These are phyloP conservation scores for Xestobium rufovillosum DNA, from an alignment of 2,888 invertebrate genomes.

Conservation along the genomic window DNA sequence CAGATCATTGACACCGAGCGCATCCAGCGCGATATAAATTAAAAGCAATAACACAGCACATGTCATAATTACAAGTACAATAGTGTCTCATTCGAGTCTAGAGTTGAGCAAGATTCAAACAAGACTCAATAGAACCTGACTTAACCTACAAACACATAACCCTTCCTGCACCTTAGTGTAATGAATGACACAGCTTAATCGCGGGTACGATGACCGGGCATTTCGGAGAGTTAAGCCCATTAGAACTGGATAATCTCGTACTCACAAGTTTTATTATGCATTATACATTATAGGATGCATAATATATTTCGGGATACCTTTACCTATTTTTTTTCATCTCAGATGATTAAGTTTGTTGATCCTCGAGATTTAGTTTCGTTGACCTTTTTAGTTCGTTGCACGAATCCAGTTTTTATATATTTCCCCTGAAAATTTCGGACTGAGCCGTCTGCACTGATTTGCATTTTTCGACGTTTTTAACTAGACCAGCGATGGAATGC, in stretches of 20 bases:
- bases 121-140: constrained; percentile 22
- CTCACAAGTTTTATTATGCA: no score
- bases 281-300: no score
- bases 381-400: constrained; percentile 18
- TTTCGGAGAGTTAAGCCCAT: constrained; percentile 22
- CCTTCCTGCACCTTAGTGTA: constrained; percentile 22
- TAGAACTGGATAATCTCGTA: constrained; percentile 23
- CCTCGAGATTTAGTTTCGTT: constrained; percentile 21
- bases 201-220: constrained; percentile 29
- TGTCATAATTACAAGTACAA: no score
- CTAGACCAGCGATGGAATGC: no score
- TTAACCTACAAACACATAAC: constrained; percentile 31
- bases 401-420: background rate
- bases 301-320: background rate
- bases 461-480: no score
- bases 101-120: no score
- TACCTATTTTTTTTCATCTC: background rate
- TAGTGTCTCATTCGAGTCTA: no score
- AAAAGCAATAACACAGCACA: no score
- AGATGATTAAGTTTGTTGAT: constrained; percentile 22
- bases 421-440: background rate
- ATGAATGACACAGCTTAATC: constrained; percentile 27
- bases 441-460: background rate
- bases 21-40: no score
- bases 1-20: constrained; percentile 40